phyloP scores from a whole-genome alignment of 2,113 vertebrate genomes.

The Sigmodon hispidus region DNA sequence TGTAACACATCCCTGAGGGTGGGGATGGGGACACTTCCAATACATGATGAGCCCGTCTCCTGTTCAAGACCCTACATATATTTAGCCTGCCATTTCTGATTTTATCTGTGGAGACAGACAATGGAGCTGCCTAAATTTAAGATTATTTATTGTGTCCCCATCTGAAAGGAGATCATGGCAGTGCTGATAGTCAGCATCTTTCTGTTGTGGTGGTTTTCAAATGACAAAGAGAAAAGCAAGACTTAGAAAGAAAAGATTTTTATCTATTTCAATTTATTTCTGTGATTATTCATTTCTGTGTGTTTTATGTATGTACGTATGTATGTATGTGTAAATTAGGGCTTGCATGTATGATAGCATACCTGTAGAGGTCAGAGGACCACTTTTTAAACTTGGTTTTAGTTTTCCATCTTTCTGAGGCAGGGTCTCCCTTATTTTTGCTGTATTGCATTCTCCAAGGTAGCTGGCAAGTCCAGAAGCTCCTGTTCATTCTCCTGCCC shows the following conservation, averaged over 20 bases:
- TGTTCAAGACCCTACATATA: neutral
- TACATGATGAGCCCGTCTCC: neutral
- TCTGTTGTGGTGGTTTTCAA: neutral
- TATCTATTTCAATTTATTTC: neutral
- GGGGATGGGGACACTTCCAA: too few relatives aligned
- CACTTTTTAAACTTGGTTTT: neutral
- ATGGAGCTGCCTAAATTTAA: neutral
- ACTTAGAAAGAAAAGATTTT: too few relatives aligned
- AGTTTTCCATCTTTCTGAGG: neutral
- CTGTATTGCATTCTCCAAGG: neutral
- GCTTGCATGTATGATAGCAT: neutral
- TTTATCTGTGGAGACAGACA: neutral
- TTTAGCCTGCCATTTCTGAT: neutral
- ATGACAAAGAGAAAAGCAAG: neutral
- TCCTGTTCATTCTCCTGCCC: neutral
- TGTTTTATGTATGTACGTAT: neutral
- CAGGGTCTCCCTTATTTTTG: neutral
- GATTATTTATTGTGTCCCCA: neutral
- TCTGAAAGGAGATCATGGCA: neutral
- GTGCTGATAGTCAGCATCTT: neutral
- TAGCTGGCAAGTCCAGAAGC: neutral
- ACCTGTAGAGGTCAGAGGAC: neutral
- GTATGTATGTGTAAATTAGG: neutral
- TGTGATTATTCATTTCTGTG: neutral
- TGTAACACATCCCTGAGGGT: neutral